Evolutionary conservation across 2,888 invertebrate genomes (phyloP).

Genomic region (Tipula vernalis): DNA sequence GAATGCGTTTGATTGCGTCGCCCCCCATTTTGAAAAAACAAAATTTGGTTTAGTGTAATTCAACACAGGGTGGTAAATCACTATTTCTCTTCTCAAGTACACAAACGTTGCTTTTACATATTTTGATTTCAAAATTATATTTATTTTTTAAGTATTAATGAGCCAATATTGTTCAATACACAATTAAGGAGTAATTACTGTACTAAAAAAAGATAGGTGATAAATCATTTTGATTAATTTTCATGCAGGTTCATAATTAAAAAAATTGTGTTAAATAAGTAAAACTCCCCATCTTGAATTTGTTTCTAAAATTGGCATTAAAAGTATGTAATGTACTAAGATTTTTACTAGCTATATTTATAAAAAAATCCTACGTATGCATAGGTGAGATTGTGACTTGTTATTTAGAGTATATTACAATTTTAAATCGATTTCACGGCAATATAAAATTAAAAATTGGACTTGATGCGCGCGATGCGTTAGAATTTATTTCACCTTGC

Average conservation of each 20-base stretch:
- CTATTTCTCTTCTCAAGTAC: background rate
- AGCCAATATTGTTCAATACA: conserved; percentile 5
- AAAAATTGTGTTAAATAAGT: background rate
- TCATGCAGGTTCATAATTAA: background rate
- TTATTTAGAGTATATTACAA: background rate
- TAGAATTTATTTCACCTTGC: background rate
- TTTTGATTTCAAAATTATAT: background rate
- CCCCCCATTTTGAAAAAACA: background rate
- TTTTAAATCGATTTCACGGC: background rate
- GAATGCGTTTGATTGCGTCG: background rate
- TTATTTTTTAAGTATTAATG: background rate
- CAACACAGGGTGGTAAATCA: background rate
- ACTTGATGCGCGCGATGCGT: background rate
- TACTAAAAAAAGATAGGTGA: background rate
- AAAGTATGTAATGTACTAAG: background rate
- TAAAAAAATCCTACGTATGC: background rate
- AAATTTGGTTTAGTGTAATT: background rate
- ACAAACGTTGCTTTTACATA: background rate
- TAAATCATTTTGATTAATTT: background rate
- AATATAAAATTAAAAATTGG: background rate
- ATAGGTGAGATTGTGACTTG: conserved; percentile 11
- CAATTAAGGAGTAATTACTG: background rate
- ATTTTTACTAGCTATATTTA: background rate
- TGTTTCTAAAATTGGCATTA: background rate
- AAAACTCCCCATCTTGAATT: background rate